phyloP scores from a whole-genome alignment of 2,888 invertebrate genomes.

The Pseudolycoriella hygida region DNA sequence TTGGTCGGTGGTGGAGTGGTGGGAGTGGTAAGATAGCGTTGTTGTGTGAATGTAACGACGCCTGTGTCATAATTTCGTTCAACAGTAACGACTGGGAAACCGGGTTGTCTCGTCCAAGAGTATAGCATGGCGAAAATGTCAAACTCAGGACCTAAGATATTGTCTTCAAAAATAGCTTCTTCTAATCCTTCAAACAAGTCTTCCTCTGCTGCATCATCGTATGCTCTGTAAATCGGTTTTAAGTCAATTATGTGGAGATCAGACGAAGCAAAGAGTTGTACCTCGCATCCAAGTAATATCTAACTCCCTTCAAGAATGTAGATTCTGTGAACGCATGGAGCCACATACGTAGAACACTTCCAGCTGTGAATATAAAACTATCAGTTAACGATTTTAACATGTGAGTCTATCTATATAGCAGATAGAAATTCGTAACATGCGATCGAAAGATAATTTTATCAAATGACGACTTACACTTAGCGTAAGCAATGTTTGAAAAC shows the following conservation, averaged over 20 bases:
- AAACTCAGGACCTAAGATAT: background rate
- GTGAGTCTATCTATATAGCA: no score
- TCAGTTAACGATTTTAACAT: no score
- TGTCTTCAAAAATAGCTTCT: background rate
- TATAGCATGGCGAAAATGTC: background rate
- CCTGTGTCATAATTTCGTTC: background rate
- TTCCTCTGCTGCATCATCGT: background rate
- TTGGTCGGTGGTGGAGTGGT: background rate
- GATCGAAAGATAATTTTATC: no score
- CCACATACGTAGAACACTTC: conserved; percentile 1
- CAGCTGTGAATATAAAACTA: background rate
- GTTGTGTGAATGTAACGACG: background rate
- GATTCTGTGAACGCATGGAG: background rate
- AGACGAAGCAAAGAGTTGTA: no score
- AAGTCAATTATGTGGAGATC: background rate
- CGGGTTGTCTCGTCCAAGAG: background rate
- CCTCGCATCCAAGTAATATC: conserved; percentile 1
- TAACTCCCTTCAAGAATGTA: background rate
- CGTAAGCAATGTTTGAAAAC: background rate
- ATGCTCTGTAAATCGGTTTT: background rate
- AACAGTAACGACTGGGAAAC: background rate
- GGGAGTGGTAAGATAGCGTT: background rate
- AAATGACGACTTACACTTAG: conserved; percentile 1
- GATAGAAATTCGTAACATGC: no score
- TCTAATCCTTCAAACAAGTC: background rate